Conservation (phyloP, 23 tunicate genomes). For the Clavelina lepadiformis region DNA sequence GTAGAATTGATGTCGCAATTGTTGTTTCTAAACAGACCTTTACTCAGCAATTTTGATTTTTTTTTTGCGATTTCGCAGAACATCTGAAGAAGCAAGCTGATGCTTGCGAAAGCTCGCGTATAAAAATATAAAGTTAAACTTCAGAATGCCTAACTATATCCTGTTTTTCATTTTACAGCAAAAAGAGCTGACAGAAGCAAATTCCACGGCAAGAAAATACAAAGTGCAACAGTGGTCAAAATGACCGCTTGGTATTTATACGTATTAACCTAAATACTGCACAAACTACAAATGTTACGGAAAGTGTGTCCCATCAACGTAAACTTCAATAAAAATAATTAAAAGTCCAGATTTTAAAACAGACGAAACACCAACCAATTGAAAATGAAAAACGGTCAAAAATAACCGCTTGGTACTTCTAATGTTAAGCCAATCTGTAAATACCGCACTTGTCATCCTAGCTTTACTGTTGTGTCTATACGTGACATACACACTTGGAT, state of each 20-base stretch:
- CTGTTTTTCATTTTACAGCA: no score
- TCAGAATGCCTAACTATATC: no score
- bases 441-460: no score
- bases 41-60: no score
- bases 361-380: not conserved
- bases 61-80: no score
- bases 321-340: not conserved
- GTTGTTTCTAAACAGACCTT: no score
- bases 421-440: not conserved
- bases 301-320: constrained; percentile 1
- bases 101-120: no score
- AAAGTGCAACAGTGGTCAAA: not conserved
- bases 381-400: constrained; percentile 1
- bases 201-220: not conserved
- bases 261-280: not conserved
- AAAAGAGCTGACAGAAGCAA: constrained; percentile 7
- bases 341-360: not conserved
- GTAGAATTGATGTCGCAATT: no score
- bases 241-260: constrained; percentile 11
- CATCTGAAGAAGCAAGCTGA: no score
- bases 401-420: not conserved
- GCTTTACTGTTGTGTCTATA: no score
- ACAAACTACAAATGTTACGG: not conserved
- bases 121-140: no score
- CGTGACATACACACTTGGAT: no score